Evolutionary conservation across 2,797 vertebrate species (phyloP).

Genomic region (Podargus strigoides): DNA sequence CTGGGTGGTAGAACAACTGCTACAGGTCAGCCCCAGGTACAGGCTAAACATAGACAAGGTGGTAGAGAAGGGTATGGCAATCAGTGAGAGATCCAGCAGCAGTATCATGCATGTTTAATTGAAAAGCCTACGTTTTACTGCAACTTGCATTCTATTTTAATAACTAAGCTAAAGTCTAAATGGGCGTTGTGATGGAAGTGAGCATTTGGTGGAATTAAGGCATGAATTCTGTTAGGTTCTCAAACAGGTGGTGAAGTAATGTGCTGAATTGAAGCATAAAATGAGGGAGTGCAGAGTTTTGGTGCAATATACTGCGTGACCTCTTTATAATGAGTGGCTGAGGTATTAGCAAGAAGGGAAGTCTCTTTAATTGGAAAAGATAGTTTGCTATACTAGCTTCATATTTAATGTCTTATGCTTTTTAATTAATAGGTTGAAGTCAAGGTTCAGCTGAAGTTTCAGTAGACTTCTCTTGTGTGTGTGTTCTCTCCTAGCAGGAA

Average conservation of each 20-base stretch:
- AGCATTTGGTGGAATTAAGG: not conserved
- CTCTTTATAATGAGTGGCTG: not conserved
- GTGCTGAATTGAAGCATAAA: not conserved
- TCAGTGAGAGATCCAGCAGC: not conserved
- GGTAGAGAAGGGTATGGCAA: not conserved
- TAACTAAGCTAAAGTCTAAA: not conserved
- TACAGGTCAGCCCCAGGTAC: too few relatives aligned
- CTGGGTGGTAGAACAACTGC: too few relatives aligned
- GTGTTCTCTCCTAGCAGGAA: not conserved
- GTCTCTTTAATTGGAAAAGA: not conserved
- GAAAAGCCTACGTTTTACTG: not conserved
- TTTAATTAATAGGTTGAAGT: not conserved
- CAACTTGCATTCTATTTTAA: not conserved
- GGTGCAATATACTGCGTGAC: not conserved
- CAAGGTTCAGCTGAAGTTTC: not conserved
- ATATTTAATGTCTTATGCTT: not conserved
- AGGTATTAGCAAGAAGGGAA: not conserved
- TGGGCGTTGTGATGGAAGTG: not conserved
- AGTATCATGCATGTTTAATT: not conserved
- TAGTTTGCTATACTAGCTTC: not conserved
- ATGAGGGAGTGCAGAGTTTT: not conserved
- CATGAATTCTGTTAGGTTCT: not conserved
- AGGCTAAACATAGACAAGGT: too few relatives aligned
- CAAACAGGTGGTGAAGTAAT: not conserved
- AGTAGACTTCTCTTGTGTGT: not conserved